Conservation (phyloP, 2,113 vertebrate genomes). For the Esox niger region DNA sequence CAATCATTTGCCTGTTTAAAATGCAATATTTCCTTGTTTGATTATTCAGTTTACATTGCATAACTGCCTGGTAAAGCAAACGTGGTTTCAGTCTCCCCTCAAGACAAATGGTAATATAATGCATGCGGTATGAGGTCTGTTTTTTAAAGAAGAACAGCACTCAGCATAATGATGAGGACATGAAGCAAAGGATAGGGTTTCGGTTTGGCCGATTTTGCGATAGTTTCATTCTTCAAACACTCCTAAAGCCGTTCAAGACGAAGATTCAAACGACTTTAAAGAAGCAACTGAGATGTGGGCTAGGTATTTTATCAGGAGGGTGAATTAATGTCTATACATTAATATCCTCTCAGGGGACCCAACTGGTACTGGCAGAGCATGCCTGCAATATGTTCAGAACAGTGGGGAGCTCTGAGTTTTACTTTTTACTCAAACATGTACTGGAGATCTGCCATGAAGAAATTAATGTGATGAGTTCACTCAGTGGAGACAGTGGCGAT, state of each 20-base stretch:
- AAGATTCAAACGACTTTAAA: conserved; percentile 17
- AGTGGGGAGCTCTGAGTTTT: too few relatives aligned
- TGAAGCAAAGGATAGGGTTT: conserved; percentile 20
- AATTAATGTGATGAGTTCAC: too few relatives aligned
- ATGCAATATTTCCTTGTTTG: conserved; percentile 13
- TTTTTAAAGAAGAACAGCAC: conserved; percentile 24
- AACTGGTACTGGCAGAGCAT: neutral
- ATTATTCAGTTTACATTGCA: conserved; percentile 25
- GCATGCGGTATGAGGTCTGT: conserved; percentile 14
- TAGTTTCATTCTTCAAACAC: conserved; percentile 33
- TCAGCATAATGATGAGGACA: conserved; percentile 31
- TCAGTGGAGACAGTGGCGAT: too few relatives aligned
- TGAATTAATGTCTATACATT: conserved; percentile 7
- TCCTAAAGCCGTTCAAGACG: conserved; percentile 23
- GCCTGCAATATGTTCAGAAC: neutral
- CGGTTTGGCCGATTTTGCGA: conserved; percentile 22
- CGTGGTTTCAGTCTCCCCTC: conserved; percentile 12
- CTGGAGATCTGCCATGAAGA: too few relatives aligned
- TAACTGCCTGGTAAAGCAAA: conserved; percentile 4
- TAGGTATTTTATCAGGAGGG: too few relatives aligned
- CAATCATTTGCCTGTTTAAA: conserved; percentile 20
- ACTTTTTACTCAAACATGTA: too few relatives aligned
- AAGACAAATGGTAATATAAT: conserved; percentile 22
- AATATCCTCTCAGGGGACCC: neutral
- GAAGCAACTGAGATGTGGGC: conserved; percentile 37